A percentile compares a stretch with the other conserved stretches of the same genome.
Conservation (phyloP, 2,888 invertebrate species). For the Scaptomyza reducta region DNA sequence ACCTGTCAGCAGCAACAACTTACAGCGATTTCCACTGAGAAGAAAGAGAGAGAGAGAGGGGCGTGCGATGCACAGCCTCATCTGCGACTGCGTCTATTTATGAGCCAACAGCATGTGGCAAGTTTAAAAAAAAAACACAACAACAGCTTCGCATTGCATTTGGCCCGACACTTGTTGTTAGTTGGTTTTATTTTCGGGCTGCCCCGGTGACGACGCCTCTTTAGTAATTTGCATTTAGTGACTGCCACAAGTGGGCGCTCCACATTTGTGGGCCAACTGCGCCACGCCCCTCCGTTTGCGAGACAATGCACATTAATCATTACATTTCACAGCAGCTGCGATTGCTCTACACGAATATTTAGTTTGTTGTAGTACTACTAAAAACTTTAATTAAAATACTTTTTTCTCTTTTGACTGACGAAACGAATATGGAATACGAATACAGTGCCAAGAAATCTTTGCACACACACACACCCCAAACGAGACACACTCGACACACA, state of each 20-base stretch:
- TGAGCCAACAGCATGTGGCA: slow-evolving; percentile 73
- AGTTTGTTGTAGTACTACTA: not conserved
- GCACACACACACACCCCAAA: not conserved
- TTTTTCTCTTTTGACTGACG: slow-evolving; percentile 62
- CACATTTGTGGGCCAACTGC: slow-evolving; percentile 52
- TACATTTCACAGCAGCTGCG: slow-evolving; percentile 39
- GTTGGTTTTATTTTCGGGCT: not conserved
- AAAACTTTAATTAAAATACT: slow-evolving; percentile 66
- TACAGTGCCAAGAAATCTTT: slow-evolving; percentile 9
- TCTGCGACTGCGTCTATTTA: slow-evolving; percentile 53
- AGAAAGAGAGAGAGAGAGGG: slow-evolving; percentile 5
- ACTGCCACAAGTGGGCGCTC: slow-evolving; percentile 42
- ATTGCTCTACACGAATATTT: slow-evolving; percentile 31
- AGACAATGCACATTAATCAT: slow-evolving; percentile 70
- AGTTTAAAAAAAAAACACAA: slow-evolving; percentile 26
- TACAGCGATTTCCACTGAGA: slow-evolving; percentile 5
- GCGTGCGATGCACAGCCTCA: slow-evolving; percentile 31
- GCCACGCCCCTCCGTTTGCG: slow-evolving; percentile 51
- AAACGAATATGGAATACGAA: slow-evolving; percentile 35
- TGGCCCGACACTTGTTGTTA: slow-evolving; percentile 51
- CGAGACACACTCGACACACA: not conserved
- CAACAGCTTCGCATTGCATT: slow-evolving; percentile 17
- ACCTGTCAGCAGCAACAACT: slow-evolving; percentile 58
- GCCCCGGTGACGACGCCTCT: slow-evolving; percentile 26
- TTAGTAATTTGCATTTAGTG: slow-evolving; percentile 74